Conservation (phyloP, 2,888 invertebrate species). For the Capitulum mitella region DNA sequence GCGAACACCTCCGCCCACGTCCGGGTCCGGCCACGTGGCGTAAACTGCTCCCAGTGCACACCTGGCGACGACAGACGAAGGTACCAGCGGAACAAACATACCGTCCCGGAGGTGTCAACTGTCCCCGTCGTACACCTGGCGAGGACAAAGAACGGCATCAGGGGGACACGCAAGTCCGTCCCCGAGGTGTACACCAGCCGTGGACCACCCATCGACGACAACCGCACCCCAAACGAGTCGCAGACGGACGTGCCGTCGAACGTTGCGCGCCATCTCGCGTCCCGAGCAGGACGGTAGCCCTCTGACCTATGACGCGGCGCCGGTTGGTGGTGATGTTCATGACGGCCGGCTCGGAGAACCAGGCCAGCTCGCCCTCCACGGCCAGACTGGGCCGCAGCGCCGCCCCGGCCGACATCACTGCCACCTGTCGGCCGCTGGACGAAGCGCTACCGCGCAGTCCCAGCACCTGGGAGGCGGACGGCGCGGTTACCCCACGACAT, state of each 20-base stretch:
- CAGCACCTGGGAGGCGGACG: slow-evolving; percentile 8
- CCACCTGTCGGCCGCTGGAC: background rate
- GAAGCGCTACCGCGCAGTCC: background rate
- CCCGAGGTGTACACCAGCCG: too few relatives aligned
- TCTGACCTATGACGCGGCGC: background rate
- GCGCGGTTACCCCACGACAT: too few relatives aligned
- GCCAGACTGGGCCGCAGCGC: background rate
- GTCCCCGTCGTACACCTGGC: too few relatives aligned
- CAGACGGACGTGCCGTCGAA: too few relatives aligned
- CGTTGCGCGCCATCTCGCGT: too few relatives aligned
- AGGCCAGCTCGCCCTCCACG: background rate
- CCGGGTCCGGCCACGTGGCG: background rate
- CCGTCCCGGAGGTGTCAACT: too few relatives aligned
- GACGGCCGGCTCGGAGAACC: background rate
- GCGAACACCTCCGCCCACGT: background rate
- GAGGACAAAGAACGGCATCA: too few relatives aligned
- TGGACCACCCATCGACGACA: too few relatives aligned
- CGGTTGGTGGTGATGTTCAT: background rate
- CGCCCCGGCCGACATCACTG: background rate
- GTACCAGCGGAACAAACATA: too few relatives aligned
- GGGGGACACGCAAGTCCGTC: too few relatives aligned
- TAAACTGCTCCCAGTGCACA: slow-evolving; percentile 4
- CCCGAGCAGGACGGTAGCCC: background rate
- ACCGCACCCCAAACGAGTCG: too few relatives aligned
- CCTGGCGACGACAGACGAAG: background rate